Evolutionary conservation across 2,797 vertebrate genomes (phyloP).

Genomic region (Mus caroli): DNA sequence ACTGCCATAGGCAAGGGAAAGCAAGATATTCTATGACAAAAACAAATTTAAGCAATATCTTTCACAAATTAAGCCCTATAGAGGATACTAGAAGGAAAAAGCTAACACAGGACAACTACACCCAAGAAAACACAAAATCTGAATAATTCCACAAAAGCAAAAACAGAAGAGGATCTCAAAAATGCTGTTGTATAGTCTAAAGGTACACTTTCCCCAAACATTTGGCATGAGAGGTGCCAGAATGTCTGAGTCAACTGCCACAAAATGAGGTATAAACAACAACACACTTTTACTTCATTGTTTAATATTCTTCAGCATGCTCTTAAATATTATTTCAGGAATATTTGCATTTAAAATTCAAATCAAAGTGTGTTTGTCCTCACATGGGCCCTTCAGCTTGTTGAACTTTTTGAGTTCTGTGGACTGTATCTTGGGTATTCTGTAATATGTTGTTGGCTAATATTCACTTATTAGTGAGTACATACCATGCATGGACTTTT

Average conservation of each 20-base stretch:
- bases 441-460: too few relatives aligned
- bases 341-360: slow-evolving; percentile 63
- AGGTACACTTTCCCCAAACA: neutral
- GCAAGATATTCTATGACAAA: neutral
- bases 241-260: neutral
- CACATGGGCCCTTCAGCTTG: too few relatives aligned
- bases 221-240: neutral
- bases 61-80: neutral
- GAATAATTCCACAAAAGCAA: neutral
- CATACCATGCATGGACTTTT: too few relatives aligned
- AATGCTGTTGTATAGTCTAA: neutral
- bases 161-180: neutral
- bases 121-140: neutral
- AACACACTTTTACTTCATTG: neutral
- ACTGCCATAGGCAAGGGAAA: neutral
- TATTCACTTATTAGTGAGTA: too few relatives aligned
- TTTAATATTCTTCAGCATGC: slow-evolving; percentile 20
- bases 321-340: slow-evolving; percentile 23
- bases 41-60: neutral
- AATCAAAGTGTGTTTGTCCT: slow-evolving; percentile 47
- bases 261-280: neutral
- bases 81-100: neutral
- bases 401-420: too few relatives aligned
- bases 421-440: too few relatives aligned
- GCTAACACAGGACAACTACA: neutral